Evolutionary conservation across 2,113 vertebrate species (phyloP).

Genomic region (Ivindomyrus marchei): DNA sequence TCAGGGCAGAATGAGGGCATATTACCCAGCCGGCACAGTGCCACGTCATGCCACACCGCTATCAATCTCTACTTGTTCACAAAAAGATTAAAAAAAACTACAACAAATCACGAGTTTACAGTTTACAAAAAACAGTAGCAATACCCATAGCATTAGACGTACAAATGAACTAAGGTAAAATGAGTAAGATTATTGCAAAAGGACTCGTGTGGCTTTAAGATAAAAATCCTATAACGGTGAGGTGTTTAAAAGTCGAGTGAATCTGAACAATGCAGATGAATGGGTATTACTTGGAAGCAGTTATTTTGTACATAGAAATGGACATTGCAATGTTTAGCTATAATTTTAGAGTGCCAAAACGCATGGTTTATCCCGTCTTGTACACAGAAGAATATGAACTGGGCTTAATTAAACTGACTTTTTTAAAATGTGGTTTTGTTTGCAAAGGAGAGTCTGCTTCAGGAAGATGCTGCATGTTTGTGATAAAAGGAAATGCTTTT

Average conservation of each 20-base stretch:
- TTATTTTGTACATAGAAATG: slow-evolving; percentile 9
- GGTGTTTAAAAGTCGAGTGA: not conserved
- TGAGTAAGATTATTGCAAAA: not conserved
- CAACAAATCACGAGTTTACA: not conserved
- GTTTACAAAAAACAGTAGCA: not conserved
- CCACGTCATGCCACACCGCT: not conserved
- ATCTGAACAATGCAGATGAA: not conserved
- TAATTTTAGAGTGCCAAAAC: slow-evolving; percentile 23
- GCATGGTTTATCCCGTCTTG: slow-evolving; percentile 20
- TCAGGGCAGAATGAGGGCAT: not conserved
- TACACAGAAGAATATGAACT: slow-evolving; percentile 1
- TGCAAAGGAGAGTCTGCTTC: not conserved
- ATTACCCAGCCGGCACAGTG: not conserved
- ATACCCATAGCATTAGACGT: not conserved
- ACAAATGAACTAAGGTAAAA: not conserved
- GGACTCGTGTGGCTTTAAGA: not conserved
- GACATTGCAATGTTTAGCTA: not conserved
- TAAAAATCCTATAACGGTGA: not conserved
- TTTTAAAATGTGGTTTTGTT: slow-evolving; percentile 3
- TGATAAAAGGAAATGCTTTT: slow-evolving; percentile 1
- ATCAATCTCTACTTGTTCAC: not conserved
- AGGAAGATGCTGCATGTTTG: slow-evolving; percentile 15
- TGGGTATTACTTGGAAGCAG: not conserved
- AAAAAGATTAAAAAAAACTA: not conserved
- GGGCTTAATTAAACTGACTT: not conserved